Conservation (phyloP, 2,888 invertebrate genomes). For the Caenorhabditis becei region DNA sequence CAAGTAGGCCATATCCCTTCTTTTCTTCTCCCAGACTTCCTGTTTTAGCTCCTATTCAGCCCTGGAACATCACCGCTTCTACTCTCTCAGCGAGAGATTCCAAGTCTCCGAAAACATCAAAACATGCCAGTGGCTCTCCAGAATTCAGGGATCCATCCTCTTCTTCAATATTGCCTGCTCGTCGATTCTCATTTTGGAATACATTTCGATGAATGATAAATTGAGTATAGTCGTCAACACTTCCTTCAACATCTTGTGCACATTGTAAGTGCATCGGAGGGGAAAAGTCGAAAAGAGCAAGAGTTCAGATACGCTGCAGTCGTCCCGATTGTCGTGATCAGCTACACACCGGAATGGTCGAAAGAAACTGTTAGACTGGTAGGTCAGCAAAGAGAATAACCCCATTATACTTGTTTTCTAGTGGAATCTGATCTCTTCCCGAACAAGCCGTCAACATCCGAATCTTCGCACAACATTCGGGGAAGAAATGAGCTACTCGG, state of each 20-base stretch:
- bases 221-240: conserved; percentile 40
- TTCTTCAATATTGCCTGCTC: conserved; percentile 57
- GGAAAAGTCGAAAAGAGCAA: background rate
- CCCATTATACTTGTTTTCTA: background rate
- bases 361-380: conserved; percentile 50
- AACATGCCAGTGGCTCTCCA: conserved; percentile 60
- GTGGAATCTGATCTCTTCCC: conserved; percentile 24
- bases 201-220: conserved; percentile 31
- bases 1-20: conserved; percentile 19
- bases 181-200: conserved; percentile 49
- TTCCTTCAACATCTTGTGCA: conserved; percentile 52
- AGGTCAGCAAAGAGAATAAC: conserved; percentile 3
- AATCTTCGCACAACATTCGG: conserved; percentile 56
- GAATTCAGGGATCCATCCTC: conserved; percentile 45
- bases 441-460: conserved; percentile 2
- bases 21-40: background rate
- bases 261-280: conserved; percentile 31
- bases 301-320: conserved; percentile 45
- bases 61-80: conserved; percentile 37
- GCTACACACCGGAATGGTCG: conserved; percentile 58
- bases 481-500: conserved; percentile 53
- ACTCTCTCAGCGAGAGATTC: conserved; percentile 55
- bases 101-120: conserved; percentile 62
- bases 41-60: conserved; percentile 50
- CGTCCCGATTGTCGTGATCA: conserved; percentile 47